Evolutionary conservation across 2,113 vertebrate species (phyloP), one percentile per base, ranked within the genome.

Genomic region (Maccullochella peelii): DNA sequence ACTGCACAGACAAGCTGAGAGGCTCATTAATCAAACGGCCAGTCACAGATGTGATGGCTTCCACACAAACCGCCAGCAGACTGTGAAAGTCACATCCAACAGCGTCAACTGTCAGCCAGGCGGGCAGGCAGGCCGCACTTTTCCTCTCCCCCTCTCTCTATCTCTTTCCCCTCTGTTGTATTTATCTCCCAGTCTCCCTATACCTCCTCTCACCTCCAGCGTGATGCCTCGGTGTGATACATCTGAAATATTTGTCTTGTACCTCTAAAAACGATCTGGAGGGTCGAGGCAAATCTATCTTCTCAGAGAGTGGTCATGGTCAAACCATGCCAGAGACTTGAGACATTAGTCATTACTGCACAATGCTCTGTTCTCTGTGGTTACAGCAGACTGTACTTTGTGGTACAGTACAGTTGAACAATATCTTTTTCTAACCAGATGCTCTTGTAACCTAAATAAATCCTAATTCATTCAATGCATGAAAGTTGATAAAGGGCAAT

Each of bases 1-100:
- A 96, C 96, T 95, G 95, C 95, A 95, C 95, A 92, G 85, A 95
- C 95, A 95, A 96, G 93, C 96, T 98, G 97, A 97, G 97, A 97
- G 97, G 96, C 97, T 98, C 98, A 99, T 99, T 98, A 98, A 99
- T 99, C 97, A 99, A 96, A 95, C 88, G 77, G 92, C 90, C 96
- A 97, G 96, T 97, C 97, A 97, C 97, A 98, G 97, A 97, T 98
- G 97, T 98, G 97, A 97, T 97, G 95, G 93, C 95, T 97, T 97
- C 96, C 96, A 96, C 96, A 94, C 96, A 96, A 95, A 96, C 97
- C 95, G 95, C 95, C 96, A 98, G 94, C 96, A 96, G 97, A 97
- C 97, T 99, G 97, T 99, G 97, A 99, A 99, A 99, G 98, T 99
- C 97, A 99, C 96, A 97, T 97, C 96, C 93, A 95, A 95, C 96